Evolutionary conservation across 2,888 invertebrate species (phyloP), one percentile per base, ranked within the genome.

Genomic region (Dexiosoma caninum): DNA sequence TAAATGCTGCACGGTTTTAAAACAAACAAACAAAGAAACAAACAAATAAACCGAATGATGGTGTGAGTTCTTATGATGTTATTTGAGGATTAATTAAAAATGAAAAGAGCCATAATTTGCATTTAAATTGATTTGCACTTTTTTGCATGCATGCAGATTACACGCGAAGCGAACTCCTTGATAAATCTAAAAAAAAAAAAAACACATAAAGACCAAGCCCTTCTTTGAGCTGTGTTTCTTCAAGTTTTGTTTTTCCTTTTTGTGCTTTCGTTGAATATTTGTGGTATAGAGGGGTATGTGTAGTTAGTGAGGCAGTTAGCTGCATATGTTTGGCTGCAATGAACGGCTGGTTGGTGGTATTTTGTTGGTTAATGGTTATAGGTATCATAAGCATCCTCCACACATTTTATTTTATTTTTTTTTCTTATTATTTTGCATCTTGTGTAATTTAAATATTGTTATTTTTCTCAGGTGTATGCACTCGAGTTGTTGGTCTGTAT

Each of bases 91-190:
- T 80, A 80, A 80, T 76, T 76, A 80, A 66, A 70, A 80, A 21
- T 66, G 40, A 80, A 75, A 75, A 75, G 30, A 75, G 46, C 44
- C 66, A 76, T 71, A 76, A 80, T 80, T 80, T 80, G 80, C 80
- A 80, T 80, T 76, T 80, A 80, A 80, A 80, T 80, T 80, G 80
- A 80, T 80, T 66, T 80, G 76, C 64, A 76, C 59, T 66, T 60
- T 46, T 67, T 67, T 75, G 53, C 14, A 12, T 49, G 35, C 46
- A 35, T 57, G 60, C 70, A 55, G 37, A 44, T 76, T 57, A 21
- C 30, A 42, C 51, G 16, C 59, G 10, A 49, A n/a, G 27, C 57
- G 14, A 71, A 71, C 70, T 71, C 35, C 70, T 42, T 70, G 55
- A 64, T 71, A 66, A 71, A 71, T 55, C 46, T 27, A n/a, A 53